Evolutionary conservation across 2,113 vertebrate species (phyloP), one percentile per base, ranked within the genome.

Genomic region (Saguinus midas): DNA sequence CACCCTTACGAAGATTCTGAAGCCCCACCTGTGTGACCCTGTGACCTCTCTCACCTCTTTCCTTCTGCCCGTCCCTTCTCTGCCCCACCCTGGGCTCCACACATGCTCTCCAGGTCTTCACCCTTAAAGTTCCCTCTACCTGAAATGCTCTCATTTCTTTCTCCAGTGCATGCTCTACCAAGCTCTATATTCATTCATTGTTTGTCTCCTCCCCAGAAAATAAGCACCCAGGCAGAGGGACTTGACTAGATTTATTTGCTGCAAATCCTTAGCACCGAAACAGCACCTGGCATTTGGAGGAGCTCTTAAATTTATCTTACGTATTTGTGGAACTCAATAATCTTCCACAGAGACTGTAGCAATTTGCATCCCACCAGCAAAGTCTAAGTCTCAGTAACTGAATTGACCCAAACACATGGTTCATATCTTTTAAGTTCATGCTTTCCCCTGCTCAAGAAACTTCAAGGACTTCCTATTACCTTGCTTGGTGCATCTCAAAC

Each of bases 1-100:
- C 0, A 0, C n/a, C 45, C 88, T 32, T 12, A 17, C 0, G 0
- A 37, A 20, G 29, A 11, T 50, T 55, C 57, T 32, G 57, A 70
- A 86, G 57, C 4, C 43, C 72, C 23, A 6, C 8, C 3, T 25
- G 6, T 76, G 40, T 7, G n/a, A 52, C 50, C 18, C 25, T 2
- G 0, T 13, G 61, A 73, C 66, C 50, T 55, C 25, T 80, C n/a
- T 86, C 45, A 45, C 79, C 61, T n/a, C 5, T 0, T 40, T 50
- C 50, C 48, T 81, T 61, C 40, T 66, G 61, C 6, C 3, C 43
- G 7, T 32, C 13, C 20, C 27, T 64, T 72, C n/a, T 20, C 68
- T 79, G 64, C 40, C 23, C 37, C 37, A 55, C 43, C 32, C 21
- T 18, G 32, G 84, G 43, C 32, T 92, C 93, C 84, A 21, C 10